Base-by-base conservation (phyloP, 2,113 vertebrate genomes). In the Pelecanoides urinatrix region DNA sequence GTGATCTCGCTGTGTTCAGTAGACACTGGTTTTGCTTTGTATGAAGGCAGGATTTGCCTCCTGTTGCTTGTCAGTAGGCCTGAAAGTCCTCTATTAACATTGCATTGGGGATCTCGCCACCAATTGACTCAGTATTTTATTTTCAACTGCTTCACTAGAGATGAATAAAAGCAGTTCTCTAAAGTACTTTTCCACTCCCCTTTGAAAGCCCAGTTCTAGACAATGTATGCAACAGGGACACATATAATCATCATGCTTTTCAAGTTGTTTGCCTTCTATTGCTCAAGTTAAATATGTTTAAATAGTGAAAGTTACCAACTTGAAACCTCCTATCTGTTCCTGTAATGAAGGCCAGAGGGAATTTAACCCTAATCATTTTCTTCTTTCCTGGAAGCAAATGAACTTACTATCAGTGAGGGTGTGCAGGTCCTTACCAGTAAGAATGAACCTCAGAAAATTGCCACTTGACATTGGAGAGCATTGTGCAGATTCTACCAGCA, bases 321-420 rank as follows among this genome's bases (percentile, higher is more conserved):
- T 76, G 83, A 81, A 87, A 38, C 73, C 77, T 78, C 38, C 73
- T 87, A 25, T 94, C 89, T 85, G 22, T 47, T 94, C 58, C 73
- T 49, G 73, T 97, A 96, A 97, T 95, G 95, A 96, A 94, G 92
- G 71, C 91, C 86, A 88, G 84, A 72, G 93, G 86, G 79, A 96
- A 81, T 95, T 86, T 92, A 89, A 92, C 88, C 86, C 80, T 76
- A 81, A 94, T 91, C 1, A 94, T 90, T 92, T 94, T 52, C 74
- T 72, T 36, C 40, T 75, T 72, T 93, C 42, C 85, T 76, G 73
- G 72, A 92, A 97, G 63, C 10, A 92, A 88, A 42, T 62, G 71
- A 87, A 76, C 42, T 75, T 73, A 22, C 56, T 97, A 32, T 81
- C 52, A 68, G n/a, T 49, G 47, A 86, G 56, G 62, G 38, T 58